These are phyloP conservation scores for Acinonyx jubatus DNA, from an alignment of 2,113 vertebrate species.

Conservation along the genomic window DNA sequence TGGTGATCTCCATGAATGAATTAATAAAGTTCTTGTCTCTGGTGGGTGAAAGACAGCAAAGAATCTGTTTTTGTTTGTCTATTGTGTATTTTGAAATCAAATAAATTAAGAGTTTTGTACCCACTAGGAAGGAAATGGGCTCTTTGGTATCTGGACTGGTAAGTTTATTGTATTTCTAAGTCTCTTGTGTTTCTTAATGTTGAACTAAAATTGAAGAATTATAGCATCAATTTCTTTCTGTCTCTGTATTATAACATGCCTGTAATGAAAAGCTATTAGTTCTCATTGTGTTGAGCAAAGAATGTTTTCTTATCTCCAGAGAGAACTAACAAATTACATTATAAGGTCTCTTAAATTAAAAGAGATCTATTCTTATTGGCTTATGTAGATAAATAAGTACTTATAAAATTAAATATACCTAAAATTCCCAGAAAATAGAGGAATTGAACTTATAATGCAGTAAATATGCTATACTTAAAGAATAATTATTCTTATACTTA, in stretches of 20 bases:
- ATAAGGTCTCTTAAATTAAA: neutral
- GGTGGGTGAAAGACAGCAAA: neutral
- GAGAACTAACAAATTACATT: neutral
- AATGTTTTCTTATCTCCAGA: neutral
- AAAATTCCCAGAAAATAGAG: neutral
- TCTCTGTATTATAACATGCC: neutral
- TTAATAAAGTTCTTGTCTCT: neutral
- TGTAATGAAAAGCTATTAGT: neutral
- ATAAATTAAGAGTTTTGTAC: neutral
- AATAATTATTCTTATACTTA: neutral
- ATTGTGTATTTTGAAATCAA: neutral
- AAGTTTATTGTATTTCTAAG: neutral
- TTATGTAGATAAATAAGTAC: slow-evolving; percentile 18
- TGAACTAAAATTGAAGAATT: neutral
- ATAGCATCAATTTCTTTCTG: neutral
- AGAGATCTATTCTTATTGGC: neutral
- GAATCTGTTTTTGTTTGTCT: neutral
- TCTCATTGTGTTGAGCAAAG: neutral
- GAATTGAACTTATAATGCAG: neutral
- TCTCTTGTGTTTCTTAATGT: neutral
- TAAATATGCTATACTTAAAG: neutral
- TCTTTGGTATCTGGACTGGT: neutral
- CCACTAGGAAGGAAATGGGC: neutral
- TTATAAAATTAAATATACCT: neutral
- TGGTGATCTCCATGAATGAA: neutral